These are phyloP conservation scores for Drosophila pseudotalamancana DNA, from an alignment of 2,888 invertebrate species.

Conservation along the genomic window DNA sequence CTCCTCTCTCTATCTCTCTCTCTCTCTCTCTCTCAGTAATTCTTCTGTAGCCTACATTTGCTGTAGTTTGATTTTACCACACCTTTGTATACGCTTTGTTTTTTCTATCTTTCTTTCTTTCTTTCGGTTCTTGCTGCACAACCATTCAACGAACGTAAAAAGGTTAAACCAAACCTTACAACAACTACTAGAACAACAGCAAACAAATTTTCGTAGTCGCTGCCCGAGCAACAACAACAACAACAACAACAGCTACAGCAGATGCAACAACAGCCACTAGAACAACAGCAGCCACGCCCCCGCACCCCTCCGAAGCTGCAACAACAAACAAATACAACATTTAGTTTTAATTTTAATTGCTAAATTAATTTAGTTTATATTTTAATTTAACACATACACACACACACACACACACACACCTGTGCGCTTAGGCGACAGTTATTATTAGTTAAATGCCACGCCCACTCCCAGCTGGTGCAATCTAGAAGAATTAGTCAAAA, in stretches of 20 bases:
- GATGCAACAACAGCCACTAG: slow-evolving; percentile 14
- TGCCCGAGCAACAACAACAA: slow-evolving; percentile 57
- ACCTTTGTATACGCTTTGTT: slow-evolving; percentile 53
- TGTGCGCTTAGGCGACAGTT: slow-evolving; percentile 36
- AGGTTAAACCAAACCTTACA: slow-evolving; percentile 34
- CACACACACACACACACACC: slow-evolving; percentile 23
- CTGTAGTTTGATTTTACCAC: slow-evolving; percentile 30
- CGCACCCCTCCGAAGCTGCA: slow-evolving; percentile 18
- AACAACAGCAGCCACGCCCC: slow-evolving; percentile 19
- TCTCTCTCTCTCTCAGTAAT: too few species aligned
- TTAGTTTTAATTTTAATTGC: slow-evolving; percentile 53
- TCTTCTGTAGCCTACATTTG: slow-evolving; percentile 35
- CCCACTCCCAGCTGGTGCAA: slow-evolving; percentile 19
- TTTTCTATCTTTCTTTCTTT: slow-evolving; percentile 57
- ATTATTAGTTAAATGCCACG: slow-evolving; percentile 70
- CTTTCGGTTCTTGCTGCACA: slow-evolving; percentile 58
- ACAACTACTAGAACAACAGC: slow-evolving; percentile 34
- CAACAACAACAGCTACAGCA: slow-evolving; percentile 19
- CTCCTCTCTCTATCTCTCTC: too few species aligned
- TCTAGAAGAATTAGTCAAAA: slow-evolving; percentile 28
- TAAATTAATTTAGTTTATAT: slow-evolving; percentile 50
- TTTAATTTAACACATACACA: slow-evolving; percentile 33
- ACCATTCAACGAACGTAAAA: slow-evolving; percentile 37
- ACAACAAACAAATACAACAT: slow-evolving; percentile 25
- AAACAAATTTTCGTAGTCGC: slow-evolving; percentile 69